Evolutionary conservation across 2,797 vertebrate species (phyloP).

Genomic region (Enteromius radiatus): DNA sequence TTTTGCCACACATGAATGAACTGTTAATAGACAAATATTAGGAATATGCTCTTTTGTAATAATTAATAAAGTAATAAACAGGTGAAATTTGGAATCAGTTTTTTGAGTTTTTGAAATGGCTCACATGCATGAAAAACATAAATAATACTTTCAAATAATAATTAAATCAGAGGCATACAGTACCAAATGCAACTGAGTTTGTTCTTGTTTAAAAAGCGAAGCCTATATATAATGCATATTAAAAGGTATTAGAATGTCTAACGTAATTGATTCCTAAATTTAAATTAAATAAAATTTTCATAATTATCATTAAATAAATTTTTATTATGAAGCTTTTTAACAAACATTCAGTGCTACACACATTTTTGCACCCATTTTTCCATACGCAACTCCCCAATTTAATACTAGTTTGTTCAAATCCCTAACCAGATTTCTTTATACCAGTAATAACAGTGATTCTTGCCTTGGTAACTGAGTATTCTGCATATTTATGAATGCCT

Average conservation of each 20-base stretch:
- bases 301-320: neutral
- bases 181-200: neutral
- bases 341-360: neutral
- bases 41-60: neutral
- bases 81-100: neutral
- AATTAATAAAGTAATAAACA: neutral
- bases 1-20: neutral
- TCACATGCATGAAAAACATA: neutral
- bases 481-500: neutral
- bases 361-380: neutral
- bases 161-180: neutral
- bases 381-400: too few species aligned
- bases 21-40: neutral
- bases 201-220: neutral
- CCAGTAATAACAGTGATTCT: neutral
- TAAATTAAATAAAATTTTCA: neutral
- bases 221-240: constrained; percentile 3
- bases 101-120: neutral
- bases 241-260: neutral
- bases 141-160: neutral
- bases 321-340: neutral
- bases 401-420: neutral
- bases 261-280: neutral
- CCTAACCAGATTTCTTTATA: neutral
- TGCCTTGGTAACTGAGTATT: constrained; percentile 6